phyloP scores from a whole-genome alignment of 2,113 vertebrate genomes.

The cat (Felis catus) region F.catus_Fca126_mat1.0 CM031415.1:4948001-4948500 shows the following conservation, averaged over 20 bases:
- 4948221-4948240: neutral
- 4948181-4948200: neutral
- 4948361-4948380: neutral
- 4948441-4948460: accelerated
- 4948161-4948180: neutral
- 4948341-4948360: too few relatives aligned
- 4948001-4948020: neutral
- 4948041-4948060: neutral
- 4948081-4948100: accelerated
- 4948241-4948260: neutral
- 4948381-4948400: neutral
- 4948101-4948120: neutral
- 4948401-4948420: accelerated
- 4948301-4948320: neutral
- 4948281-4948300: neutral
- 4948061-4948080: neutral
- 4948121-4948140: neutral
- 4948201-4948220: neutral
- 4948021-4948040: too few relatives aligned
- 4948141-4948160: accelerated
- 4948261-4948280: neutral
- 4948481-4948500: neutral
- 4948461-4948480: neutral
- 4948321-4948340: neutral
- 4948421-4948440: accelerated